Base-by-base conservation (phyloP, 1,140 invertebrate species). In the Stegodyphus dumicola region DNA sequence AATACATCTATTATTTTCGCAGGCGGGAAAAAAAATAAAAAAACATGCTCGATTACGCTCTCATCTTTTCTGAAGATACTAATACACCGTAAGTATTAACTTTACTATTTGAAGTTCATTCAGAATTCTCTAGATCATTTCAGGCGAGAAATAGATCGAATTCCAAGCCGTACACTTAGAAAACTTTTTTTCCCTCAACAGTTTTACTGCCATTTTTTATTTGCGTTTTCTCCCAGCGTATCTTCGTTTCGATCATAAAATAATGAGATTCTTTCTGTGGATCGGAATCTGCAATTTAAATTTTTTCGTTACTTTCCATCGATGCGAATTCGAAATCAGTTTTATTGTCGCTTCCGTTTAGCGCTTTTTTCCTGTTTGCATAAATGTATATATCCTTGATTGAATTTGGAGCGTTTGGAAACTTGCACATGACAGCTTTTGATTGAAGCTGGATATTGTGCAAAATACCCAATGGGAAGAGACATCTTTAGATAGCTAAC, bases 271-370 rank as follows among this genome's bases (percentile, higher is more conserved):
- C 17, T 33, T n/a, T 7, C 53, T 6, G n/a, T 7, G 9, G 17
- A 54, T 75, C 18, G 5, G 56, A 56, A 56, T 75, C 51, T 75
- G 73, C 73, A 75, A 75, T 75, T 75, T 75, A 75, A 53, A 75
- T 75, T 75, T 56, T 33, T 18, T 53, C 18, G 10, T 18, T 9
- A 17, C 11, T 75, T 75, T 33, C 11, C 73, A 9, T n/a, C 53
- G 17, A 18, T 9, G 17, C 10, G 18, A 17, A 9, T n/a, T 69
- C 9, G 66, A 9, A 17, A 9, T 33, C 17, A 7, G 7, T 69
- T n/a, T 13, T 69, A 17, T 75, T 15, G 73, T 17, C 15, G 51
- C 15, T 56, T 17, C 66, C 13, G 9, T 33, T 7, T 7, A 13
- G 17, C 18, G 73, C 15, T 60, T 11, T 60, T 9, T 60, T 60